Conservation (phyloP, 2,113 vertebrate genomes). For the Cromileptes altivelis region DNA sequence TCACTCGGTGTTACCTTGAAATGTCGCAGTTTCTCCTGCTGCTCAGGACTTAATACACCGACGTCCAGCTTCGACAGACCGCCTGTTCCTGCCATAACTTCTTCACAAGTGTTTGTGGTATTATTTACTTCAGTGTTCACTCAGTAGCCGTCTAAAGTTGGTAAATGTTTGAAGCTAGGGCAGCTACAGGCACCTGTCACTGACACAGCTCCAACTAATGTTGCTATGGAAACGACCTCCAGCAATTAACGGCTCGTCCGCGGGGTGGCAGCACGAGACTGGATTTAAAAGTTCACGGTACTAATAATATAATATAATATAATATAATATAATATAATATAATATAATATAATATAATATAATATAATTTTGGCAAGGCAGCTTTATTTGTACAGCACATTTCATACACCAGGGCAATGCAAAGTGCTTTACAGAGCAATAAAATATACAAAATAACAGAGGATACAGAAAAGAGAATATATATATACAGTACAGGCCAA, state of each 20-base stretch:
- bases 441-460: no score
- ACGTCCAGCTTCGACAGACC: constrained; percentile 12
- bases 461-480: no score
- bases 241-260: neutral
- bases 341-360: no score
- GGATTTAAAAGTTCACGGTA: neutral
- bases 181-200: constrained; percentile 23
- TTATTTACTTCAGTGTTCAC: neutral
- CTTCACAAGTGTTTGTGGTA: neutral
- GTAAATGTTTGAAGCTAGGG: neutral
- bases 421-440: no score
- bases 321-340: no score
- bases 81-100: constrained; percentile 45
- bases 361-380: no score
- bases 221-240: constrained; percentile 60
- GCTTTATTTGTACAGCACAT: no score
- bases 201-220: constrained; percentile 20
- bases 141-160: neutral
- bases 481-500: no score
- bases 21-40: constrained; percentile 71
- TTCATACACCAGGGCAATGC: no score
- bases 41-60: constrained; percentile 52
- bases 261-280: constrained; percentile 23
- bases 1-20: constrained; percentile 63
- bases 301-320: no score